Evolutionary conservation across 2,888 invertebrate genomes (phyloP).

Genomic region (Cremastinae sp.): DNA sequence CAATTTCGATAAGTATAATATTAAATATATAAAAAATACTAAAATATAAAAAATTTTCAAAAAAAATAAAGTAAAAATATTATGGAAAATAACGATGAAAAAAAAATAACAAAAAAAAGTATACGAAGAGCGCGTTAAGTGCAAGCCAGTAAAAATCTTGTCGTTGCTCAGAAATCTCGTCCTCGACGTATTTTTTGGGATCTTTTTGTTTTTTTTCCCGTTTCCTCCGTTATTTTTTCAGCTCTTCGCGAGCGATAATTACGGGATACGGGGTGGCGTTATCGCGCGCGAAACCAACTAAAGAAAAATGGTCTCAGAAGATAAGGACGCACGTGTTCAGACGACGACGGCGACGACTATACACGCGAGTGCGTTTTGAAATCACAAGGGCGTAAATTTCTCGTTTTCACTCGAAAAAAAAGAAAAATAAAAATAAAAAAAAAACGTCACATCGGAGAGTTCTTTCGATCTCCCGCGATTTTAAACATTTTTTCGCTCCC

Average conservation of each 20-base stretch:
- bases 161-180: neutral
- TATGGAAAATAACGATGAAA: neutral
- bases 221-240: constrained; percentile 1
- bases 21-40: no score
- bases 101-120: neutral
- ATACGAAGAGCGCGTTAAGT: neutral
- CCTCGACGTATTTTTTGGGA: neutral
- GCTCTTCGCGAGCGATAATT: constrained; percentile 33
- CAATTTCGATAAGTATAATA: no score
- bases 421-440: no score
- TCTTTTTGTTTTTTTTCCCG: constrained; percentile 4
- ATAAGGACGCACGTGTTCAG: constrained; percentile 73
- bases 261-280: constrained; percentile 49
- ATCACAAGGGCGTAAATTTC: constrained; percentile 13
- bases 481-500: neutral
- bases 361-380: neutral
- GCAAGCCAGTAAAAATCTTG: neutral
- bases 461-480: no score
- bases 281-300: constrained; percentile 41
- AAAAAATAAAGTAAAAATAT: neutral
- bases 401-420: neutral
- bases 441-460: no score
- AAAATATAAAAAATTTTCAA: no score
- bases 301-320: constrained; percentile 61
- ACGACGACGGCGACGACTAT: constrained; percentile 61